Percentiles rank a stretch among this genome's conserved stretches.
Evolutionary conservation across 2,888 invertebrate species (phyloP).

Genomic region (Polyploca ridens): DNA sequence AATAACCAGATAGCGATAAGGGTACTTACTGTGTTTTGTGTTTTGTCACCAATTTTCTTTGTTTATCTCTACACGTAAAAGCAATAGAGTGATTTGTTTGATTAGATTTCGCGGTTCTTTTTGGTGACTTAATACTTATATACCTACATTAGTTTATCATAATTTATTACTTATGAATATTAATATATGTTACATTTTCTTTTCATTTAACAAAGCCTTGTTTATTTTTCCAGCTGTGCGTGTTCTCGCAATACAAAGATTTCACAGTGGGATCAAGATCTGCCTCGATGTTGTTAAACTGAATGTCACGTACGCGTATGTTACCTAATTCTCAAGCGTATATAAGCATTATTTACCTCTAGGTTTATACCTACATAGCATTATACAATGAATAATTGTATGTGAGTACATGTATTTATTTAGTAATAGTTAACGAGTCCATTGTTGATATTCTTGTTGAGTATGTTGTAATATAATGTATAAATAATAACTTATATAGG

Average conservation of each 20-base stretch:
- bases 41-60: conserved; percentile 15
- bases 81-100: neutral
- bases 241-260: conserved; percentile 97
- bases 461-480: conserved; percentile 77
- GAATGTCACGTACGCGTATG: conserved; percentile 41
- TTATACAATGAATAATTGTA: conserved; percentile 20
- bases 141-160: conserved; percentile 18
- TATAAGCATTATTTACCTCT: conserved; percentile 29
- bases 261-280: conserved; percentile 93
- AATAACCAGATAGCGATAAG: neutral
- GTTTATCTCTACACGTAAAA: conserved; percentile 37
- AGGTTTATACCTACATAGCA: conserved; percentile 25
- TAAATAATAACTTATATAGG: conserved; percentile 48
- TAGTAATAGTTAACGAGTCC: conserved; percentile 76
- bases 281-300: conserved; percentile 88
- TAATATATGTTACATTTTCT: no score
- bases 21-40: neutral
- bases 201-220: neutral
- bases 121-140: neutral
- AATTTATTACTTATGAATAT: neutral
- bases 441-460: conserved; percentile 85
- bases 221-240: conserved; percentile 90
- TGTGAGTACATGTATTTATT: conserved; percentile 60
- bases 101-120: neutral
- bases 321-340: conserved; percentile 45